Conservation (phyloP, 2,113 vertebrate species). For the Neolamprologus falcicula region DNA sequence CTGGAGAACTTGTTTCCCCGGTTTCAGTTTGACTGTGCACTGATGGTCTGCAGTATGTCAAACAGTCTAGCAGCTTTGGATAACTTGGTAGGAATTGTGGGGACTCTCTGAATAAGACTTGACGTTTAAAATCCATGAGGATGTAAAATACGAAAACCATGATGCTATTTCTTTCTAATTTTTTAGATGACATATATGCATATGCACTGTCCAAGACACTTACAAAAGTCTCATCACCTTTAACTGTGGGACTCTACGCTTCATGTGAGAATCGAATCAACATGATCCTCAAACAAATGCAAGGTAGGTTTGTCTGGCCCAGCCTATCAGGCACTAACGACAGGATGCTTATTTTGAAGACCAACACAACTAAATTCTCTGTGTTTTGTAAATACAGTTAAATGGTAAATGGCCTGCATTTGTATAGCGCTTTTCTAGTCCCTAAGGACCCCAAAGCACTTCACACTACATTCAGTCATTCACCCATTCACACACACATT, state of each 20-base stretch:
- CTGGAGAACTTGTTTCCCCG: background rate
- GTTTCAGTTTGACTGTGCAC: background rate
- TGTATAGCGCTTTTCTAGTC: too few species aligned
- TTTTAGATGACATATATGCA: conserved; percentile 68
- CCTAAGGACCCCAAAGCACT: too few species aligned
- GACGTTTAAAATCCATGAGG: too few species aligned
- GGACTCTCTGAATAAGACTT: background rate
- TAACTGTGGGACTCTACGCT: conserved; percentile 78
- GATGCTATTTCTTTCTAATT: background rate
- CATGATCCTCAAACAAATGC: conserved; percentile 62
- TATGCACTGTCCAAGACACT: conserved; percentile 74
- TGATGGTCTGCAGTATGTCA: background rate
- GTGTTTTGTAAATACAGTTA: background rate
- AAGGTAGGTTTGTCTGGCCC: conserved; percentile 50
- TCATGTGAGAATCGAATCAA: conserved; percentile 70
- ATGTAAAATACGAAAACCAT: background rate
- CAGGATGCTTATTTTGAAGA: background rate
- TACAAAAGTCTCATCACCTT: conserved; percentile 66
- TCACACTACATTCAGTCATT: too few species aligned
- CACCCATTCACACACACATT: too few species aligned
- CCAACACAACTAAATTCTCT: background rate
- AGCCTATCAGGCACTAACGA: background rate
- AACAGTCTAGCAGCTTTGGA: background rate
- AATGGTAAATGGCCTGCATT: too few species aligned
- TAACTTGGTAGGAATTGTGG: background rate